A percentile compares a stretch with the other conserved stretches of the same genome.
Conservation (phyloP, 2,888 invertebrate species). For the Polyploca ridens region DNA sequence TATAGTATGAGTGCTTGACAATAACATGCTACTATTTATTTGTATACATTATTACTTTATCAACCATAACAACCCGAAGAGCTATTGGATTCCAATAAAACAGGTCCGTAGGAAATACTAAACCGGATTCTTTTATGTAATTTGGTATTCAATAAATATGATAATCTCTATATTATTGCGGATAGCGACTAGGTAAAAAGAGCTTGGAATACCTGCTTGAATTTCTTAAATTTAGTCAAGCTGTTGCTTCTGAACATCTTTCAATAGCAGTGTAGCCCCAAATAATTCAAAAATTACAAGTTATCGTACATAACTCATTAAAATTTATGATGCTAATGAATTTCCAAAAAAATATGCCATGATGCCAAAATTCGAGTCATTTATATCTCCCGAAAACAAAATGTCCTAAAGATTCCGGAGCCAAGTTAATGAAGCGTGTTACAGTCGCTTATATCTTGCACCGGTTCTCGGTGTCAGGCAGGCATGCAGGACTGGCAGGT, state of each 20-base stretch:
- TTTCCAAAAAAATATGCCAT: no score
- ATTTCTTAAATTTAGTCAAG: no score
- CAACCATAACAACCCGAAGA: background rate
- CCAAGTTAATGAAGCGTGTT: background rate
- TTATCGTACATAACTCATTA: no score
- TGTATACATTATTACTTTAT: background rate
- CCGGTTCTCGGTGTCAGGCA: conserved; percentile 4
- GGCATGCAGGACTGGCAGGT: conserved; percentile 43
- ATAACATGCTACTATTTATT: background rate
- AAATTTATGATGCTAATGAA: no score
- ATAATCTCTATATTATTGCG: background rate
- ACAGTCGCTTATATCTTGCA: conserved; percentile 25
- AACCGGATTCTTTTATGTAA: conserved; percentile 2
- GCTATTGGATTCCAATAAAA: conserved; percentile 3
- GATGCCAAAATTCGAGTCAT: background rate
- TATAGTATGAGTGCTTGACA: background rate
- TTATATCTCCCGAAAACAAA: background rate
- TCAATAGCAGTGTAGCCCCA: no score
- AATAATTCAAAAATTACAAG: no score
- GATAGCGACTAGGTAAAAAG: background rate
- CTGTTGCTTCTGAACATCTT: no score
- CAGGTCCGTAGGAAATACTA: background rate
- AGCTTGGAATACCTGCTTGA: no score
- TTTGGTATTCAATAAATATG: background rate
- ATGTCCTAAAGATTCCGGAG: background rate